phyloP scores from a whole-genome alignment of 2,888 invertebrate genomes.

The Pyrrhosoma nymphula region DNA sequence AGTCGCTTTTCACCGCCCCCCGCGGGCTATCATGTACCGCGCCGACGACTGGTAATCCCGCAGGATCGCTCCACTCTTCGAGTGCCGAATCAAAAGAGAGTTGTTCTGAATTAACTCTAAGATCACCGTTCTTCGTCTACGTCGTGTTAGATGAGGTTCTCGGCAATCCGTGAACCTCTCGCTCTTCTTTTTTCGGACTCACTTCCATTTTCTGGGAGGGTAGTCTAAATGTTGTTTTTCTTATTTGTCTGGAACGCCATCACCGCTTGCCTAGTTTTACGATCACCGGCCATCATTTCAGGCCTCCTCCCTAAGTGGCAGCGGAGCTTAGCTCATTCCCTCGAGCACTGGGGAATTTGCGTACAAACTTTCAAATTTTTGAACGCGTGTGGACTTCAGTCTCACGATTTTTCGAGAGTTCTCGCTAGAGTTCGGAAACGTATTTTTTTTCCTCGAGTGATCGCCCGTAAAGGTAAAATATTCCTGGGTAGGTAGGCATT shows the following conservation, averaged over 20 bases:
- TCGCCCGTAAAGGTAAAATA: no score
- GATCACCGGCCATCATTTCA: background rate
- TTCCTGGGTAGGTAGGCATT: background rate
- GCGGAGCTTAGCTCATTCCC: background rate
- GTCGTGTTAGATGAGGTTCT: background rate
- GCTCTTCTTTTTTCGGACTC: background rate
- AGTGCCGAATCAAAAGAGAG: background rate
- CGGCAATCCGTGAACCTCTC: background rate
- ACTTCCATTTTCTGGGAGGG: background rate
- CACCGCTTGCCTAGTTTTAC: background rate
- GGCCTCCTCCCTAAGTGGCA: background rate
- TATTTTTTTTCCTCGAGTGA: no score
- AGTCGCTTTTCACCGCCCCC: slow-evolving; percentile 38
- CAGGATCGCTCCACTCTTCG: no score
- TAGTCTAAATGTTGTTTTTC: background rate
- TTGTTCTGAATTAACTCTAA: background rate
- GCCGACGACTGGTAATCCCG: background rate
- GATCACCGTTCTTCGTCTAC: background rate
- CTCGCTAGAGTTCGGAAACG: background rate
- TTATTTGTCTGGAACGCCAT: background rate
- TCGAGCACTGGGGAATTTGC: background rate
- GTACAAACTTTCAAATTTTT: background rate
- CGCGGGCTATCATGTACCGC: background rate
- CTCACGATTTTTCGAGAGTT: background rate
- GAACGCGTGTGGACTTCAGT: background rate